Base-by-base conservation (phyloP, 2,797 vertebrate species). In the Acipenser transmontanus region DNA sequence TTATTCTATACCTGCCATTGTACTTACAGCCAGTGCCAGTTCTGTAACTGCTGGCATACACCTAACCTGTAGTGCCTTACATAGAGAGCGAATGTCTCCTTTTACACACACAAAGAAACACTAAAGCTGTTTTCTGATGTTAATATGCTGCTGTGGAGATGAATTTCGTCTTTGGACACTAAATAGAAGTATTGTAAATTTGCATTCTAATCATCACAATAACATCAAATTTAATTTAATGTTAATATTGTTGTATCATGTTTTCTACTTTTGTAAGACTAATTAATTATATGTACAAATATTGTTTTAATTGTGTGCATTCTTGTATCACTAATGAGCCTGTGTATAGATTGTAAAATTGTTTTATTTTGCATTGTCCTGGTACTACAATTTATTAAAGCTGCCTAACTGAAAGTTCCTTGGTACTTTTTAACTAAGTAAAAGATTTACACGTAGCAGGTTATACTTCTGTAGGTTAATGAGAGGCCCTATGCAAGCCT, bases 81-180 rank as follows among this genome's bases (percentile, higher is more conserved):
- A 34, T 34, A 34, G 2, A 34, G 34, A 34, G 34, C 4, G 34
- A 34, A 34, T 34, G 34, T 34, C 34, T 34, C 34, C 34, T 34
- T 34, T 34, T 34, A 34, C 4, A 34, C 34, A 34, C 34, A 34
- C 34, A 34, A 34, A 34, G 34, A 34, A 34, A 34, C 34, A 34
- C 34, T 34, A 34, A 34, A 34, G 34, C 4, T 4, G 4, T 34
- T 34, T 34, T 34, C 34, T 34, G 4, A 34, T 34, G 54, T n/a
- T 57, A 34, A 61, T 61, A n/a, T 61, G 60, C 60, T 61, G 60
- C 60, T 61, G 60, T 47, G 8, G 60, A 34, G 34, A 61, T 61
- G 11, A 57, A 57, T 11, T n/a, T 11, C 14, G 54, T 57, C 54
- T 57, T 57, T 57, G 54, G 54, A 57, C 54, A 57, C 54, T 13